These are phyloP conservation scores for Galleria mellonella DNA, from an alignment of 1,140 invertebrate genomes.

Conservation along the genomic window DNA sequence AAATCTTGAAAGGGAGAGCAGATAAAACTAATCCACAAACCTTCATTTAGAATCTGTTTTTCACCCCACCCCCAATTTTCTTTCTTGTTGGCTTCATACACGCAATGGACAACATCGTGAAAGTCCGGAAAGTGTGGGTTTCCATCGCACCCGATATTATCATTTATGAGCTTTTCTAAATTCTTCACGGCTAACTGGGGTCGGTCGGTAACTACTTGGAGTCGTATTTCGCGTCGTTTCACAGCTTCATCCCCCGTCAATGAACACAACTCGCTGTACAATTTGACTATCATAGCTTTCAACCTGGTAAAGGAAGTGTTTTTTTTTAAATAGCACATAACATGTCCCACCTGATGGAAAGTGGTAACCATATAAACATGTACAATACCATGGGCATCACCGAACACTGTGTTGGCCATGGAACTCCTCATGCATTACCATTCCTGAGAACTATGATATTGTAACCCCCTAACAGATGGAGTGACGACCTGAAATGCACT, in stretches of 20 bases:
- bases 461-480: no score
- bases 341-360: not conserved
- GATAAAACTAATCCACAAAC: slow-evolving; percentile 14
- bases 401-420: no score
- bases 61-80: slow-evolving; percentile 35
- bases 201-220: slow-evolving; percentile 27
- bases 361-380: no score
- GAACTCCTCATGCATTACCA: no score
- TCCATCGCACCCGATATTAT: slow-evolving; percentile 27
- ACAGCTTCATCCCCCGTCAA: slow-evolving; percentile 19
- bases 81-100: slow-evolving; percentile 24
- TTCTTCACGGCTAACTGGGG: slow-evolving; percentile 24
- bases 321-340: not conserved
- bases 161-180: slow-evolving; percentile 41
- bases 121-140: slow-evolving; percentile 41
- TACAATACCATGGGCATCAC: no score
- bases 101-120: slow-evolving; percentile 41
- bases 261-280: slow-evolving; percentile 37
- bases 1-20: no score
- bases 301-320: slow-evolving; percentile 28
- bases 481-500: no score
- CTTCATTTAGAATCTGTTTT: slow-evolving; percentile 31
- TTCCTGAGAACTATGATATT: no score
- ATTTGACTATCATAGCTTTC: slow-evolving; percentile 29
- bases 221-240: slow-evolving; percentile 21